phyloP scores from a whole-genome alignment of 2,797 vertebrate genomes.

The Neosilurus mollespiculum region DNA sequence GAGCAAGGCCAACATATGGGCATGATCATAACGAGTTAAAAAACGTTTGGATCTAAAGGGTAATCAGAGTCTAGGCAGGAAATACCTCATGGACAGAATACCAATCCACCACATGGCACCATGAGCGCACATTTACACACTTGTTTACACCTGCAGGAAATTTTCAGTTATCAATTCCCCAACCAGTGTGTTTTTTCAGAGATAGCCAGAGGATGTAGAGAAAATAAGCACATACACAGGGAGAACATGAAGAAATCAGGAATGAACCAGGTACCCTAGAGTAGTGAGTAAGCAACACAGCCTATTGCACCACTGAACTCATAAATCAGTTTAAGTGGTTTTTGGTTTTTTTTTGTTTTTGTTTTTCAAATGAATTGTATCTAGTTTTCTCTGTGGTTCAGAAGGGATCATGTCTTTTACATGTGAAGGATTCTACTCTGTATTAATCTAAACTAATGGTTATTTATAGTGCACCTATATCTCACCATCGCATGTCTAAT shows the following conservation, averaged over 20 bases:
- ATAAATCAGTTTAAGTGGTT: background rate
- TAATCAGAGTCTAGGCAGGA: background rate
- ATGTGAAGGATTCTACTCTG: background rate
- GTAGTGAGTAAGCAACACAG: background rate
- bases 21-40: background rate
- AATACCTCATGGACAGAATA: background rate
- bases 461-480: background rate
- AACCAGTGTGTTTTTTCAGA: background rate
- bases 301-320: background rate
- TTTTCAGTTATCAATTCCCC: background rate
- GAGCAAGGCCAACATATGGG: background rate
- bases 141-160: background rate
- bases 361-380: background rate
- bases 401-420: background rate
- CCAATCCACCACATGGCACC: background rate
- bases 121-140: background rate
- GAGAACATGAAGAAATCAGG: background rate
- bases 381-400: background rate
- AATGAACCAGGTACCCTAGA: background rate
- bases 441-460: background rate
- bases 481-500: background rate
- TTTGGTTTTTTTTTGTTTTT: too few species aligned
- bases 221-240: background rate
- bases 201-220: background rate
- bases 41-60: background rate